Evolutionary conservation across 2,113 vertebrate genomes (phyloP).

Genomic region (Recurvirostra avosetta): DNA sequence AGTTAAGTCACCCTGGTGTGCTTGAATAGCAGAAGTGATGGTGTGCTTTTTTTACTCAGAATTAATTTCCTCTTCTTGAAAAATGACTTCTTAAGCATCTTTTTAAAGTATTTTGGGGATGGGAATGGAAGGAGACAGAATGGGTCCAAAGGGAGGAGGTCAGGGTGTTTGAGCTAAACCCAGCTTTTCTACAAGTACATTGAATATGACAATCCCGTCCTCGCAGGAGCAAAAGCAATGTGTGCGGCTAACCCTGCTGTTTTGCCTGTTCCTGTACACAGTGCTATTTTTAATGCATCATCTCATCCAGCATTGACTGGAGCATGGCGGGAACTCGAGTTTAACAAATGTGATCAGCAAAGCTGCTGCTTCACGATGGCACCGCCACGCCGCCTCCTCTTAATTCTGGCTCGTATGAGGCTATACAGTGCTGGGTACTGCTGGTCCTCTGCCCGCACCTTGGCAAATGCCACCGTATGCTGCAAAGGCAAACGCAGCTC

Average conservation of each 20-base stretch:
- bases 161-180: neutral
- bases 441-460: fast-evolving
- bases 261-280: fast-evolving
- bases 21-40: neutral
- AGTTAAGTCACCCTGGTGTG: neutral
- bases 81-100: neutral
- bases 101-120: neutral
- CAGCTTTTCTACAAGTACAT: neutral
- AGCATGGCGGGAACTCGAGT: neutral
- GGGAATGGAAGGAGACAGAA: neutral
- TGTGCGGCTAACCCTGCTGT: neutral
- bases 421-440: neutral
- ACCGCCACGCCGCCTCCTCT: fast-evolving
- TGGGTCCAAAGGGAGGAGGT: neutral
- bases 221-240: neutral
- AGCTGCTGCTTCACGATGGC: neutral
- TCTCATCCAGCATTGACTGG: neutral
- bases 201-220: neutral
- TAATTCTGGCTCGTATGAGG: neutral
- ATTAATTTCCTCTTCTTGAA: neutral
- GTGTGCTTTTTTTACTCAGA: neutral
- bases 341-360: neutral
- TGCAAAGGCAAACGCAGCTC: neutral
- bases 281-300: neutral
- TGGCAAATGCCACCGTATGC: neutral